Evolutionary conservation across 1,140 invertebrate genomes (phyloP).

Genomic region (Maconellicoccus hirsutus): DNA sequence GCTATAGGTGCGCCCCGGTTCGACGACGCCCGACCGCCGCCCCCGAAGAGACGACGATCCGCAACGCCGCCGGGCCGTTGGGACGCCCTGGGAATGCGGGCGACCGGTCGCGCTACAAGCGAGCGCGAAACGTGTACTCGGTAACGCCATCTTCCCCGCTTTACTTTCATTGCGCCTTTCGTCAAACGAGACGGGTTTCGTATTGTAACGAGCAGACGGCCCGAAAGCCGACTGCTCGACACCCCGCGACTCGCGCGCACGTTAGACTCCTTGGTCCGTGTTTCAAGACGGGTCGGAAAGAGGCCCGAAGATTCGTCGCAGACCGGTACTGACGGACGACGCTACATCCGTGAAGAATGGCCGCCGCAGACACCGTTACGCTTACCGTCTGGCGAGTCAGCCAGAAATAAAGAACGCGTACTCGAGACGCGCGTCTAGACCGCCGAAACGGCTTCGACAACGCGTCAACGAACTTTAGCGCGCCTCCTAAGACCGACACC

Average conservation of each 20-base stretch:
- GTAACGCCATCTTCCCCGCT: slow-evolving; percentile 33
- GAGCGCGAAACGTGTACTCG: not conserved
- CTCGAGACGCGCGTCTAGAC: not conserved
- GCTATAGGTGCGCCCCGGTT: slow-evolving; percentile 50
- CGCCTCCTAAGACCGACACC: slow-evolving; percentile 34
- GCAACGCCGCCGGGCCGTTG: slow-evolving; percentile 23
- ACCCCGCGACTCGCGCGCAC: slow-evolving; percentile 64
- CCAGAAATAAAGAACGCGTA: not conserved
- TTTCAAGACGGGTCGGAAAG: slow-evolving; percentile 81
- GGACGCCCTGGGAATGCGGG: slow-evolving; percentile 10
- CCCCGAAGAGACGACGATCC: slow-evolving; percentile 14
- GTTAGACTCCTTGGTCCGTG: slow-evolving; percentile 86
- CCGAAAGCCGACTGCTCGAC: slow-evolving; percentile 27
- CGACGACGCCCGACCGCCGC: slow-evolving; percentile 4
- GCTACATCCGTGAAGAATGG: slow-evolving; percentile 33
- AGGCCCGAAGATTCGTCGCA: slow-evolving; percentile 46
- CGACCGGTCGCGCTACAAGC: not conserved
- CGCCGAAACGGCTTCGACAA: slow-evolving; percentile 24
- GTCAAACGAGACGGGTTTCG: slow-evolving; percentile 38
- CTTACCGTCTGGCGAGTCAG: not conserved
- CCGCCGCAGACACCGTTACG: not conserved
- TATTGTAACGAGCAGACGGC: not conserved
- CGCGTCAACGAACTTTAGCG: slow-evolving; percentile 31
- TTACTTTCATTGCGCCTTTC: slow-evolving; percentile 53
- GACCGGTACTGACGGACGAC: slow-evolving; percentile 36